A percentile compares a stretch with the other conserved stretches of the same genome.
These are phyloP conservation scores for Chrysolina oricalcia DNA, from an alignment of 2,888 invertebrate species.

Conservation along the genomic window DNA sequence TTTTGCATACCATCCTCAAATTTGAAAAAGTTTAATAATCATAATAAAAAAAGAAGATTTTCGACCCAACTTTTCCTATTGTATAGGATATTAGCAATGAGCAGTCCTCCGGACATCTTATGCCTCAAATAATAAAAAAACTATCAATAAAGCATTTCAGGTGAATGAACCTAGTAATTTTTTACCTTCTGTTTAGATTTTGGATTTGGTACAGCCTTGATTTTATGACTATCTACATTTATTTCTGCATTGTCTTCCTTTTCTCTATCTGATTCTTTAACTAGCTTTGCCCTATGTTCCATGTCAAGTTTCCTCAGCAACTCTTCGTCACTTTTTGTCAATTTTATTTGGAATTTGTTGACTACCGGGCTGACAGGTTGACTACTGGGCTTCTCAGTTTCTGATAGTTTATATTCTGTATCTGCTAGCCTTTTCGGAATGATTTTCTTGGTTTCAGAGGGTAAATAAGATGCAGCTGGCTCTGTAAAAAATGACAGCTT, in stretches of 20 bases:
- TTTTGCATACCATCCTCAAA: no score
- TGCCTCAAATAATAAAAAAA: no score
- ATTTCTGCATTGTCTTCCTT: constrained; percentile 41
- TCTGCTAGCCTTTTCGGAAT: neutral
- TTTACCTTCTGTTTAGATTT: constrained; percentile 65
- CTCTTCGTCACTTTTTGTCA: constrained; percentile 73
- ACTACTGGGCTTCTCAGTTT: constrained; percentile 10
- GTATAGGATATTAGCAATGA: no score
- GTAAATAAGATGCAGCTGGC: neutral
- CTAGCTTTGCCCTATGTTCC: constrained; percentile 71
- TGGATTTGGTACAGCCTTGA: constrained; percentile 61
- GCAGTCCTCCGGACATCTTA: no score
- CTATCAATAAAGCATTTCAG: no score
- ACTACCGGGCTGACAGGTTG: constrained; percentile 50
- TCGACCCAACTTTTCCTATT: no score
- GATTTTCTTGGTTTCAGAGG: neutral
- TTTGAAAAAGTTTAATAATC: no score
- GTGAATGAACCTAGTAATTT: neutral
- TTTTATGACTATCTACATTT: constrained; percentile 37
- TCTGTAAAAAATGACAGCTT: constrained; percentile 19
- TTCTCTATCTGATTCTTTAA: constrained; percentile 41
- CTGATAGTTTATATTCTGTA: constrained; percentile 21
- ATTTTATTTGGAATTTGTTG: constrained; percentile 69
- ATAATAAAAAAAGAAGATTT: no score
- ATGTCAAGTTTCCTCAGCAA: constrained; percentile 72